Conservation (phyloP, 64 coral and sea anemone species). For the Astreopora myriophthalma region DNA sequence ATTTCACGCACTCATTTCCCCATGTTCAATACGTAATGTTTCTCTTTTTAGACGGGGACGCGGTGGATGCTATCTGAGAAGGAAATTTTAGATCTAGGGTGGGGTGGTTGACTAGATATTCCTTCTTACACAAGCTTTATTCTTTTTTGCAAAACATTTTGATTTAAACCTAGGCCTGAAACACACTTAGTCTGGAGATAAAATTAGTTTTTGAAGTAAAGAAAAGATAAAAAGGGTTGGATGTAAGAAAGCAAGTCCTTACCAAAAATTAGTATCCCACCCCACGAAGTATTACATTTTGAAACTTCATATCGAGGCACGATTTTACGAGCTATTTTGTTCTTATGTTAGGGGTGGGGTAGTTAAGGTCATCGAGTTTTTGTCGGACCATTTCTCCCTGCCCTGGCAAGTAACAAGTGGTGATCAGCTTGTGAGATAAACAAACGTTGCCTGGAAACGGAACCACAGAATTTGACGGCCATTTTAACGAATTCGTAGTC, state of each 20-base stretch:
- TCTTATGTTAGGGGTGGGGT: neutral
- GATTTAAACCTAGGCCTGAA: neutral
- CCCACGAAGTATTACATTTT: neutral
- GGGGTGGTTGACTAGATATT: no score
- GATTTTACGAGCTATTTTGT: no score
- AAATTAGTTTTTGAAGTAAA: no score
- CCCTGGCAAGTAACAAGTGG: neutral
- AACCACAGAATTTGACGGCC: neutral
- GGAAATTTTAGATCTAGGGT: neutral
- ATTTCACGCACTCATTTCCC: constrained; percentile 7
- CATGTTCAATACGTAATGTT: constrained; percentile 53
- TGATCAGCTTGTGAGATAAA: neutral
- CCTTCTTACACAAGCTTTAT: no score
- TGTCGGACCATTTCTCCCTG: neutral
- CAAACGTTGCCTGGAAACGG: constrained; percentile 59
- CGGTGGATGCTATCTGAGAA: neutral
- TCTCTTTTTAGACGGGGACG: constrained; percentile 31
- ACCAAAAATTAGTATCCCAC: neutral
- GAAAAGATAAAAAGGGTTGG: neutral
- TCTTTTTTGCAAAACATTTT: neutral
- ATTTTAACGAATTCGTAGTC: neutral
- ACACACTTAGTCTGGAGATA: no score
- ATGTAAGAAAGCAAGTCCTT: neutral
- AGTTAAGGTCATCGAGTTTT: neutral
- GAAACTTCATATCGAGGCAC: neutral